Evolutionary conservation across 1,140 invertebrate species (phyloP), one percentile per base, ranked within the genome.

Genomic region (Diachasma alloeum): DNA sequence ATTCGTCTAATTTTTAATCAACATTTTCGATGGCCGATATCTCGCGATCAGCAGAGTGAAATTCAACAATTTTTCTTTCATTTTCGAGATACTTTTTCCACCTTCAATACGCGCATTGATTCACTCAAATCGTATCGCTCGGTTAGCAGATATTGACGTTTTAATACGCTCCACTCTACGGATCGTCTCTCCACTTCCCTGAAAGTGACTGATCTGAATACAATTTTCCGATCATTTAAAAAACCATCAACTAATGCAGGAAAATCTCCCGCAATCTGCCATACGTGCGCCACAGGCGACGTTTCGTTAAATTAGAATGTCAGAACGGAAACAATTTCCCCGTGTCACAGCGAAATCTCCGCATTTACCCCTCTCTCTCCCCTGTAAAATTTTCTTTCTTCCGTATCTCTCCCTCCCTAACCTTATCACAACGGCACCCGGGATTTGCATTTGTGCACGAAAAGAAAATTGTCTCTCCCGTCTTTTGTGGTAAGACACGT

Each of bases 301-400:
- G 72, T 81, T 79, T 74, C 17, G 39, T 73, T 48, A 56, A 73
- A 77, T 77, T 42, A 72, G 31, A 72, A 72, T 53, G 59, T 67
- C 31, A 72, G 70, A 69, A 53, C 69, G 72, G 31, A 77, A 72
- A 63, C 75, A 72, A 67, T 72, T 77, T 77, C 37, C 24, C 53
- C 44, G 56, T 63, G 70, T 72, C 74, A 75, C 46, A 17, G 48
- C 11, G n/a, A 59, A 56, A 44, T 56, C 71, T 39, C 19, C 24
- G 13, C 24, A 74, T 39, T 63, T 72, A 15, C 15, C 71, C 48
- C 36, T 67, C 36, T 2, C 36, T 67, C 36, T 2, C 13, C 15
- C 48, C 48, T 6, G 31, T 26, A 53, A 72, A 72, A 56, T 24
- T 19, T 48, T 36, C 31, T 13, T 59, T 26, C 31, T 17, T 3